Conservation (phyloP, 2,113 vertebrate genomes). For the Rutilus rutilus region DNA sequence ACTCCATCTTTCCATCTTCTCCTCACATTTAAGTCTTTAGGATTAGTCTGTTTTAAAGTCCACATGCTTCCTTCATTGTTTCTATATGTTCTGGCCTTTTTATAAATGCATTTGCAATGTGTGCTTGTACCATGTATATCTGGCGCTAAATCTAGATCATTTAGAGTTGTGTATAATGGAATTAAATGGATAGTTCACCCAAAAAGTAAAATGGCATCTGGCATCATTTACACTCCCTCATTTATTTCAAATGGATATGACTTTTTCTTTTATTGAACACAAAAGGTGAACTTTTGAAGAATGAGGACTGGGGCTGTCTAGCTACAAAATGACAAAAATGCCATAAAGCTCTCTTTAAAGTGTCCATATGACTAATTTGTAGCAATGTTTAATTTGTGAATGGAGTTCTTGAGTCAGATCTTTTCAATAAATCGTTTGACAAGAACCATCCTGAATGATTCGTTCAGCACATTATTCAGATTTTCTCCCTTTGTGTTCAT, state of each 20-base stretch:
- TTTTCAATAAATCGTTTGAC: neutral
- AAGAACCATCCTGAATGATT: neutral
- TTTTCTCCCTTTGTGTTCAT: neutral
- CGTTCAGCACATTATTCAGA: neutral
- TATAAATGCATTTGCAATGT: conserved; percentile 57
- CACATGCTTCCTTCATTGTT: conserved; percentile 64
- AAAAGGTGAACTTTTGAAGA: neutral
- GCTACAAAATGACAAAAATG: neutral
- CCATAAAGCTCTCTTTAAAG: neutral
- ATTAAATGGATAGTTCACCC: conserved; percentile 6
- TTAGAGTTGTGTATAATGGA: neutral
- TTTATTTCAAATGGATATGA: neutral
- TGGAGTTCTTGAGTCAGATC: too few relatives aligned
- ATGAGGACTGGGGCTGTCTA: neutral
- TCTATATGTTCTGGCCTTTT: conserved; percentile 52
- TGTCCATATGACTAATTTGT: neutral
- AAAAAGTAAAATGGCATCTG: neutral
- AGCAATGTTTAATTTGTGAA: neutral
- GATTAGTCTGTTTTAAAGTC: conserved; percentile 78
- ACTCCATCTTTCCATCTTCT: conserved; percentile 56
- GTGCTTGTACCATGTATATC: conserved; percentile 17
- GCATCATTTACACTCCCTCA: neutral
- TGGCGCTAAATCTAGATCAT: neutral
- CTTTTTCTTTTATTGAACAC: conserved; percentile 4
- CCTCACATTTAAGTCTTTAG: conserved; percentile 74